Percentiles rank a stretch among this genome's conserved stretches.
Evolutionary conservation across 2,797 vertebrate species (phyloP).

Genomic region (Thripadectes ignobilis): DNA sequence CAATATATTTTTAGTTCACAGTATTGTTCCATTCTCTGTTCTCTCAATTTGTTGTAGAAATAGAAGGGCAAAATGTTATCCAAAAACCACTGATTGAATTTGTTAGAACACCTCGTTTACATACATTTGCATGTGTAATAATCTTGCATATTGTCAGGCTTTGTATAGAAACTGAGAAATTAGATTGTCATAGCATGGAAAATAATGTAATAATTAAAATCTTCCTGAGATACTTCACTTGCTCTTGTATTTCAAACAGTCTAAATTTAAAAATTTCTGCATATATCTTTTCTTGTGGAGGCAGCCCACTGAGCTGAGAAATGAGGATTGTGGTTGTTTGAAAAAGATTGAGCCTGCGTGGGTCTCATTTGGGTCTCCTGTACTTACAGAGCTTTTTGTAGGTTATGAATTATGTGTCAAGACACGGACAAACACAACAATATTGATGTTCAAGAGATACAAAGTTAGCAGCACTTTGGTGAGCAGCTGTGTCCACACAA

Average conservation of each 20-base stretch:
- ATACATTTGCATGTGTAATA: slow-evolving; percentile 5
- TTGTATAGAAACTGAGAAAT: slow-evolving; percentile 30
- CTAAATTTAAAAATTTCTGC: not conserved
- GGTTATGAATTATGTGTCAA: not conserved
- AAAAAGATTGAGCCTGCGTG: not conserved
- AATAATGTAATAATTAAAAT: slow-evolving; percentile 29
- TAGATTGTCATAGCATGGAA: not conserved
- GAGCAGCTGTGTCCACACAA: not conserved
- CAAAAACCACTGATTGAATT: not conserved
- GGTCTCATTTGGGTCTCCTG: not conserved
- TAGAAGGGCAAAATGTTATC: slow-evolving; percentile 14
- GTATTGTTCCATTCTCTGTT: not conserved
- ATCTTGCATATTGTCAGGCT: not conserved
- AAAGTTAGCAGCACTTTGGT: not conserved
- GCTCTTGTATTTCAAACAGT: not conserved
- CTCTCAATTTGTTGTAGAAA: not conserved
- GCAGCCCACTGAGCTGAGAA: not conserved
- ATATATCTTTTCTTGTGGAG: not conserved
- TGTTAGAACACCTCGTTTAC: slow-evolving; percentile 13
- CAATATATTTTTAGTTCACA: not conserved
- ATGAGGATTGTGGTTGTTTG: not conserved
- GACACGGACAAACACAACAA: not conserved
- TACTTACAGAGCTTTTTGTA: not conserved
- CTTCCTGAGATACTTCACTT: not conserved
- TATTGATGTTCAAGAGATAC: not conserved